These are phyloP conservation scores for Rafetus swinhoei DNA, from an alignment of 2,113 vertebrate species.

Conservation along the genomic window DNA sequence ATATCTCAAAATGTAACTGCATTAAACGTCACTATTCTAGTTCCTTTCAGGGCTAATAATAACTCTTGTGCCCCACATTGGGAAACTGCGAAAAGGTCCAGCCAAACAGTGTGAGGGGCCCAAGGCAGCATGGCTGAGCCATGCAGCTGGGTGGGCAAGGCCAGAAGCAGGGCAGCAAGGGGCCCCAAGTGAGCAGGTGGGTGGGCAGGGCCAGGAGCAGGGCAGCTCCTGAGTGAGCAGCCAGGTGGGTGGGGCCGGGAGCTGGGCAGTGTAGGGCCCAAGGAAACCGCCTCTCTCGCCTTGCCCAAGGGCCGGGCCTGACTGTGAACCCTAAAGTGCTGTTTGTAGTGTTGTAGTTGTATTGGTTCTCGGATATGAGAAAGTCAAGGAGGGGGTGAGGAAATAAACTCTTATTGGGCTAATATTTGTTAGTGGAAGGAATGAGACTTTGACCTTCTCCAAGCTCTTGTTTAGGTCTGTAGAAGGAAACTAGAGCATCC, in stretches of 20 bases:
- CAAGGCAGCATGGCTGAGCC: no score
- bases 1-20: background rate
- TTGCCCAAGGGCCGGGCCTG: no score
- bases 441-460: background rate
- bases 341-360: background rate
- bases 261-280: no score
- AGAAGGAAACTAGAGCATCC: background rate
- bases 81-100: background rate
- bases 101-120: no score
- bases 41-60: background rate
- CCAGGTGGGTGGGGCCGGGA: no score
- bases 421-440: background rate
- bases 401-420: background rate
- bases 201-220: no score
- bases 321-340: background rate
- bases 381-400: background rate
- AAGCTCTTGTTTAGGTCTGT: background rate
- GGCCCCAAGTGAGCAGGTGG: no score
- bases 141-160: no score
- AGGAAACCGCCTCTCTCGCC: no score
- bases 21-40: background rate
- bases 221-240: no score
- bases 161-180: no score
- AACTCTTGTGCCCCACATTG: background rate
- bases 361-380: background rate